Percentiles rank a stretch among this genome's conserved stretches.
Conservation (phyloP, 2,888 invertebrate genomes). For the Cabera pusaria region DNA sequence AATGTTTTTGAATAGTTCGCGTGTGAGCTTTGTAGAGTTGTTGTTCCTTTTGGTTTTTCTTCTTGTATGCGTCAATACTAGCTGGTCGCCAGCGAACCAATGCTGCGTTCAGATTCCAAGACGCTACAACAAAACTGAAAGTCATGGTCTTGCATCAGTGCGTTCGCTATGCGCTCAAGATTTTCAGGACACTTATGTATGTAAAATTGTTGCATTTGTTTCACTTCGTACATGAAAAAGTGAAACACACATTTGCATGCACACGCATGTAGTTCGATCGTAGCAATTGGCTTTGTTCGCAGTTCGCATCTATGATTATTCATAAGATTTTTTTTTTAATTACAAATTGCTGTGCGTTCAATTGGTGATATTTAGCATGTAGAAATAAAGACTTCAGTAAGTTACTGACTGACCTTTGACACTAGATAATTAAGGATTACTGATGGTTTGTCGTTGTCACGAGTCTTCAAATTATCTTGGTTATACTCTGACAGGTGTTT, state of each 20-base stretch:
- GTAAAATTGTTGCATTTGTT: conserved; percentile 23
- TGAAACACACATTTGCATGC: conserved; percentile 33
- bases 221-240: conserved; percentile 25
- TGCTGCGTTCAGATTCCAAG: conserved; percentile 70
- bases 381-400: conserved; percentile 2
- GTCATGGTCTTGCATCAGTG: conserved; percentile 45
- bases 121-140: conserved; percentile 69
- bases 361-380: conserved; percentile 4
- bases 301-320: conserved; percentile 13
- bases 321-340: conserved; percentile 10
- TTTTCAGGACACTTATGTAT: conserved; percentile 56
- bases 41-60: conserved; percentile 8
- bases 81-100: conserved; percentile 57
- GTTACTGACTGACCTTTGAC: conserved; percentile 1
- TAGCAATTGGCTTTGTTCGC: conserved; percentile 16
- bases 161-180: conserved; percentile 43
- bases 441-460: not conserved
- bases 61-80: conserved; percentile 64
- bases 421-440: not conserved
- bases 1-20: too few relatives aligned
- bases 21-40: conserved; percentile 9
- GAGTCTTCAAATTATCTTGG: conserved; percentile 17
- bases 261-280: conserved; percentile 26
- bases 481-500: conserved; percentile 25
- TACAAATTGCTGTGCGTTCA: conserved; percentile 11